Evolutionary conservation across 2,797 vertebrate species (phyloP).

Genomic region (Cossypha niveicapilla): DNA sequence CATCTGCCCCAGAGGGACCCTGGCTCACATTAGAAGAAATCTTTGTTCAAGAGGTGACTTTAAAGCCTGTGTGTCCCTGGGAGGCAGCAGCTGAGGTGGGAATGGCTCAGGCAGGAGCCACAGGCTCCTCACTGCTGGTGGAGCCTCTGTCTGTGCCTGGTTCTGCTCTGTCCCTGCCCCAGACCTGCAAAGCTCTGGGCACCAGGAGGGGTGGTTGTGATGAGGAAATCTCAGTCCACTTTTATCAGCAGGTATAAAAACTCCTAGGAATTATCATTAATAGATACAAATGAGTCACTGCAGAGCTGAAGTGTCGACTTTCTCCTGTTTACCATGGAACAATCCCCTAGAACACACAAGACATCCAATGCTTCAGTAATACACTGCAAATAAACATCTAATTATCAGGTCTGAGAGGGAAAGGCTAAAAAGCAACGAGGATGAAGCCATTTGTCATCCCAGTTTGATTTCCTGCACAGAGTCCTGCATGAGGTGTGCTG

Average conservation of each 20-base stretch:
- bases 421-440: background rate
- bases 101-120: background rate
- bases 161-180: background rate
- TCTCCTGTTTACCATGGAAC: background rate
- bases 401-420: background rate
- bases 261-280: background rate
- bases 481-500: background rate
- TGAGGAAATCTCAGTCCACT: background rate
- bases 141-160: background rate
- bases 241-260: background rate
- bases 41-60: background rate
- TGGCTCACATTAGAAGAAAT: background rate
- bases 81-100: background rate
- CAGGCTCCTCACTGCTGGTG: fast-evolving
- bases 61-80: background rate
- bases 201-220: background rate
- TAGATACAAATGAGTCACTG: background rate
- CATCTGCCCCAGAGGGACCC: background rate
- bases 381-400: background rate
- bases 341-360: background rate
- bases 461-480: background rate
- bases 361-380: background rate
- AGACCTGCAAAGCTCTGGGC: background rate
- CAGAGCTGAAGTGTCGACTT: background rate
- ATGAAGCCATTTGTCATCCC: background rate